Base-by-base conservation (phyloP, 2,888 invertebrate species). In the Oscheius sp. region DNA sequence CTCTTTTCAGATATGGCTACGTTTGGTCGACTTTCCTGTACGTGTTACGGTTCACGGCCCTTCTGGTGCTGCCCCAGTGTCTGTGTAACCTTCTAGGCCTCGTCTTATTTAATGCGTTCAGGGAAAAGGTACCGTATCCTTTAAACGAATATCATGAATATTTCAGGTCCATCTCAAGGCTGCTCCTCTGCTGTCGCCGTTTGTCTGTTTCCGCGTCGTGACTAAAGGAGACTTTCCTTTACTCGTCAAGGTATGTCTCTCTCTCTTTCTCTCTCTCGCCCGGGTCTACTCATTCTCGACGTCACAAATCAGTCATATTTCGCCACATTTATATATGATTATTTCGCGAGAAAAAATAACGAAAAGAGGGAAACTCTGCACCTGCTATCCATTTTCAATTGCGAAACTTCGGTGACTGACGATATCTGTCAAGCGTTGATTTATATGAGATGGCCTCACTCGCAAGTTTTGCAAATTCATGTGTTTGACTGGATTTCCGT, bases 171-270 rank as follows among this genome's bases (percentile, higher is more conserved):
- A 63, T 46, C 74, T 85, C 52, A 95, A 95, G 89, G 94, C 95
- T 21, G 95, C 95, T 7, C 96, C 96, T 1, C 90, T 96, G 45
- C 89, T 96, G 79, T 95, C 95, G 63, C 96, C 96, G 2, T 96
- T 96, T 89, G 93, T 97, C 74, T 96, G 95, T 89, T 93, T 97
- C 83, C 92, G 96, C 81, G 93, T 96, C 29, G 96, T 97, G 7
- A 97, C 96, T 0, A 92, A 96, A 74, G 96, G 97, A 46, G 95
- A 96, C 89, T 97, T 93, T 89, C 94, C 96, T 3, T 93, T 95
- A 84, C 91, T 97, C 79, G 96, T 97, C 2, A 93, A 93, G 88
- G 87, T 87, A 66, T 13, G 72, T 59, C 16, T 46, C 45, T 55
- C 41, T 61, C 3, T 18, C 13, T 18, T 5, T 45, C 9, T 45